Evolutionary conservation across 2,113 vertebrate species (phyloP).

Genomic region (Bos javanicus): DNA sequence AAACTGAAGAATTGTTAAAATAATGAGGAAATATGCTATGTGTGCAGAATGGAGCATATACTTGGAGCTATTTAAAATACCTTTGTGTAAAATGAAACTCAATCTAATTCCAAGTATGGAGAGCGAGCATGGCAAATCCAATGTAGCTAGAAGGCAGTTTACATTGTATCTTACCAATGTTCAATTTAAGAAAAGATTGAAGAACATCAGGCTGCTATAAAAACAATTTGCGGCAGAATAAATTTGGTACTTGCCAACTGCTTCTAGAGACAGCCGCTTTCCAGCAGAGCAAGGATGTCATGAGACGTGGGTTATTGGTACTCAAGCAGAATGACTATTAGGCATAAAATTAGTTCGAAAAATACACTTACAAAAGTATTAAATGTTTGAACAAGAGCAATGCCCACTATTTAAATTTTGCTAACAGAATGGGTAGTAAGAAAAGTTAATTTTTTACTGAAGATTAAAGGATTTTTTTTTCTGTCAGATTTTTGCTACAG

Average conservation of each 20-base stretch:
- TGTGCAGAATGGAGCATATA: conserved; percentile 51
- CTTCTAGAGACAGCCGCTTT: conserved; percentile 70
- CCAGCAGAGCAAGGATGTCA: conserved; percentile 66
- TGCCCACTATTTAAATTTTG: conserved; percentile 2
- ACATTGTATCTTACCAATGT: conserved; percentile 68
- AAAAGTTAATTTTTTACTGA: background rate
- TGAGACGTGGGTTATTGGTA: conserved; percentile 62
- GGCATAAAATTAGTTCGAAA: conserved; percentile 70
- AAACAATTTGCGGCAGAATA: conserved; percentile 82
- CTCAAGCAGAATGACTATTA: conserved; percentile 69
- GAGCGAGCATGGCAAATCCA: conserved; percentile 68
- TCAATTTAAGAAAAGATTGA: conserved; percentile 79
- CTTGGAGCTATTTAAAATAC: conserved; percentile 73
- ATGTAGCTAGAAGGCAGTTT: conserved; percentile 57
- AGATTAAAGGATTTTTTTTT: background rate
- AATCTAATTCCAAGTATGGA: conserved; percentile 71
- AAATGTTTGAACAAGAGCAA: conserved; percentile 23
- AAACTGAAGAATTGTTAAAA: conserved; percentile 62
- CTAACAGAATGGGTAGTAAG: background rate
- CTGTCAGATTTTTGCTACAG: background rate
- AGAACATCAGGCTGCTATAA: conserved; percentile 81
- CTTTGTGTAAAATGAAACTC: conserved; percentile 67
- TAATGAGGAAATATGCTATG: conserved; percentile 66
- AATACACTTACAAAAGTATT: conserved; percentile 42
- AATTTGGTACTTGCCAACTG: conserved; percentile 73